These are phyloP conservation scores for Rhincodon typus DNA, from an alignment of 2,797 vertebrate genomes.

Conservation along the genomic window DNA sequence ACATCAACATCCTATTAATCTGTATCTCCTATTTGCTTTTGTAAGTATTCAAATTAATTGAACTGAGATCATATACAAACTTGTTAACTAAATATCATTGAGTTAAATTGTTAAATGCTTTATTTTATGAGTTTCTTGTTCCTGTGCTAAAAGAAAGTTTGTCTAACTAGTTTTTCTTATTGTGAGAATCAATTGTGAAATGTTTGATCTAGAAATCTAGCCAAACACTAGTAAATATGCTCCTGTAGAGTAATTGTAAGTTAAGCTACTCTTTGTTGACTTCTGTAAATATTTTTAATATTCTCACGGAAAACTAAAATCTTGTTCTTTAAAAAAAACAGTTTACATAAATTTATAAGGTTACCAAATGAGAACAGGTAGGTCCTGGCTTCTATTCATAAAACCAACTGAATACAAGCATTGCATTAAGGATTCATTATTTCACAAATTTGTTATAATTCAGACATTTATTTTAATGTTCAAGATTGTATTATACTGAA, in stretches of 20 bases:
- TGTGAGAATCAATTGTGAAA: neutral
- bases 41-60: slow-evolving; percentile 61
- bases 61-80: neutral
- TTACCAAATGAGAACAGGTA: neutral
- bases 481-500: neutral
- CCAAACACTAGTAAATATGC: neutral
- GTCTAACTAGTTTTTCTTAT: neutral
- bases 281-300: neutral
- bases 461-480: neutral
- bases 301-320: neutral
- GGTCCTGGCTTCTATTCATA: neutral
- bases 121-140: neutral
- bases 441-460: neutral
- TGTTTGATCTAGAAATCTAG: neutral
- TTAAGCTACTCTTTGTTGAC: neutral
- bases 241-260: neutral
- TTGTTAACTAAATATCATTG: neutral
- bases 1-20: slow-evolving; percentile 80
- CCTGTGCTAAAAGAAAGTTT: neutral
- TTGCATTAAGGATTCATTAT: neutral
- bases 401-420: neutral
- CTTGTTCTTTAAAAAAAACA: neutral
- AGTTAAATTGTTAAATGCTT: neutral
- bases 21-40: slow-evolving; percentile 84
- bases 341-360: neutral